Evolutionary conservation across 2,888 invertebrate genomes (phyloP), one percentile per base, ranked within the genome.

Genomic region (Dasysyrphus tricinctus): DNA sequence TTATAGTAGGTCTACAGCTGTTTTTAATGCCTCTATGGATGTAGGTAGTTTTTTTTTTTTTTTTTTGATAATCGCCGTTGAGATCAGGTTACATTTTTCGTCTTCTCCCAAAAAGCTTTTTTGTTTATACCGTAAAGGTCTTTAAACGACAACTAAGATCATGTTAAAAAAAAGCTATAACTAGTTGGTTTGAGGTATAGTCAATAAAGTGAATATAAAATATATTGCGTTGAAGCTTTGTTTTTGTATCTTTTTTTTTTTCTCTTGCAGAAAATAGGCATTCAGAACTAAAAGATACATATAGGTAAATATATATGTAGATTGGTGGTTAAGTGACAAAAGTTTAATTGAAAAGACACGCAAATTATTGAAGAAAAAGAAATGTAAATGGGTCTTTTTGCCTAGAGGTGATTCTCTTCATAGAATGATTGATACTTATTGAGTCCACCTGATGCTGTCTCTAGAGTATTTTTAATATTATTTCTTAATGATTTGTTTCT

Each of bases 31-130:
- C 42, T 9, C 7, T 29, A 65, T 77, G 39, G 57, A 24, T 61
- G 81, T 86, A 81, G 65, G 65, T 47, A 47, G 44, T 49, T 49
- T 67, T 67, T 37, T 67, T 77, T 76, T 49, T 49, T 67, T 67
- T 37, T 67, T 77, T 76, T 78, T 80, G 73, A 81, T 86, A 80
- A 86, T 78, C 65, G 78, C 70, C 59, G 57, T 54, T 54, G 78
- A 79, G 72, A 86, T 79, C 82, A 86, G 79, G 86, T 86, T 86
- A 82, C 70, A 75, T 75, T 82, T 37, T 39, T 69, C 39, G 37
- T 78, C 78, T 82, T 79, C n/a, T n/a, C 82, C 75, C 65, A 57
- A 86, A 86, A 79, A 69, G 51, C 54, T 69, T 69, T 69, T 47
- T 24, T 69, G 39, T 24, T 47, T 47, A 37, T 34, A 34, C 19